A percentile compares a stretch with the other conserved stretches of the same genome.
Conservation (phyloP, 2,113 vertebrate genomes). For the Ondatra zibethicus region DNA sequence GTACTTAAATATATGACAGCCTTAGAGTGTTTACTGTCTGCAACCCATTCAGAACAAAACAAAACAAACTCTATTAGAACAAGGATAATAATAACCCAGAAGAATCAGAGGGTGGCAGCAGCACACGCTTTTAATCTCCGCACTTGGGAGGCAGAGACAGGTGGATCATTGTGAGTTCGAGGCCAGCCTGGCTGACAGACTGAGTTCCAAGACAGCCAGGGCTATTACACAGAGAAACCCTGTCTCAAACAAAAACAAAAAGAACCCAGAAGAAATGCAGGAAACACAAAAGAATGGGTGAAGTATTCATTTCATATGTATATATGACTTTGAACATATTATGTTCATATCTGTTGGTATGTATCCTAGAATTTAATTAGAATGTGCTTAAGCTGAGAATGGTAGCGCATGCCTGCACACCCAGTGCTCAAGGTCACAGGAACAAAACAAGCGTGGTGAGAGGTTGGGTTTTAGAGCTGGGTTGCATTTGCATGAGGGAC, state of each 20-base stretch:
- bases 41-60: background rate
- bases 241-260: background rate
- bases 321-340: background rate
- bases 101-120: background rate
- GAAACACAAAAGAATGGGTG: background rate
- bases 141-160: too few relatives aligned
- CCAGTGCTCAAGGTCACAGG: too few relatives aligned
- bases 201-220: too few relatives aligned
- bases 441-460: too few relatives aligned
- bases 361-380: background rate
- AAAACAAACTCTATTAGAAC: background rate
- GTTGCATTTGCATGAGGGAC: background rate
- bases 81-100: background rate
- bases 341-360: background rate
- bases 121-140: too few relatives aligned
- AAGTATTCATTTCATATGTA: too few relatives aligned
- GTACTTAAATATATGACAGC: background rate
- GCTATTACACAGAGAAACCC: too few relatives aligned
- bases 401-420: rapidly evolving
- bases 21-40: too few relatives aligned
- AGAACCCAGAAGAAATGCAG: background rate
- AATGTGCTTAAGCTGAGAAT: background rate
- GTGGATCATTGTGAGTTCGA: too few relatives aligned
- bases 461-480: background rate
- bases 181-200: too few relatives aligned